These are phyloP conservation scores for Macropus fuliginosus DNA, from an alignment of 2,797 vertebrate genomes.

Conservation along the genomic window DNA sequence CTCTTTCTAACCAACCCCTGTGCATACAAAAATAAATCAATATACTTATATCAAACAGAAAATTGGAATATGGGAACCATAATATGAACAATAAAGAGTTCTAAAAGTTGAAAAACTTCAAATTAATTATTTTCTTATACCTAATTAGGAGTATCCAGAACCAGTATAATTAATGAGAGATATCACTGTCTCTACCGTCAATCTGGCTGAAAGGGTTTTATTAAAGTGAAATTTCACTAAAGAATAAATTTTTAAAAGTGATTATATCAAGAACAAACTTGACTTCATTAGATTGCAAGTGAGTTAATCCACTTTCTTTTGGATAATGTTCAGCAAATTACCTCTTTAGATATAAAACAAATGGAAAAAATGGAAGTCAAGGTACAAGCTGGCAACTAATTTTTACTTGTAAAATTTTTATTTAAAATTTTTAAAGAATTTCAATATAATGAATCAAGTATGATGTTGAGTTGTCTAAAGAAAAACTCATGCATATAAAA, in stretches of 20 bases:
- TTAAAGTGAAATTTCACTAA: background rate
- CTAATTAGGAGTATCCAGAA: background rate
- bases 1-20: constrained; percentile 98
- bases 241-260: background rate
- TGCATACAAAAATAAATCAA: constrained; percentile 60
- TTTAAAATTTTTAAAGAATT: background rate
- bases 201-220: background rate
- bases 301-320: background rate
- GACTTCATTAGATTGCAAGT: background rate
- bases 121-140: background rate
- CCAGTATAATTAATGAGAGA: constrained; percentile 35
- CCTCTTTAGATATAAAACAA: background rate
- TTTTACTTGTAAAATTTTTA: background rate
- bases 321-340: background rate
- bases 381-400: background rate
- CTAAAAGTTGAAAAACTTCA: constrained; percentile 41
- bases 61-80: background rate
- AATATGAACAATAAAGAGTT: constrained; percentile 10
- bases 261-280: background rate
- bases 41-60: constrained; percentile 38
- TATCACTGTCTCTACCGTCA: constrained; percentile 7
- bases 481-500: background rate
- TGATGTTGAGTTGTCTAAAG: background rate
- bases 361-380: background rate
- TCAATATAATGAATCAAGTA: background rate